Base-by-base conservation (phyloP, 1,140 invertebrate species). In the Bactericera cockerelli region DNA sequence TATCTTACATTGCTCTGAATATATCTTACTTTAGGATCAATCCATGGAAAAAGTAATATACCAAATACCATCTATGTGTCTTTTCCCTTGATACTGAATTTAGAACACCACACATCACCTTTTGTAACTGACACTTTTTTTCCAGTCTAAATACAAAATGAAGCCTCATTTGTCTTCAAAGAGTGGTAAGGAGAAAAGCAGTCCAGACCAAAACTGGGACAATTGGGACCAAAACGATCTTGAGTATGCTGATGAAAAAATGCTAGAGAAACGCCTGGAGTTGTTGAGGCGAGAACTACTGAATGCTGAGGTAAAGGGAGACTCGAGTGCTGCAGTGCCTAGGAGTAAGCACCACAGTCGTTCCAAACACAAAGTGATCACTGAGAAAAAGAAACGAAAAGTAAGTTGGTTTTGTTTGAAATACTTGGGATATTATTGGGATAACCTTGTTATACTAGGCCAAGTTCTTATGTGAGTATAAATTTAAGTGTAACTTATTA, bases 171-270 rank as follows among this genome's bases (percentile, higher is more conserved):
- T 26, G 2, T 59, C 53, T 25, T 55, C 49, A 4, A 60, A 60
- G 19, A 49, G 24, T 21, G 39, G 33, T 10, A 60, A 60, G 38
- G 16, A 56, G 1, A 21, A 79, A 61, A 81, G 78, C 67, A 81
- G 78, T 67, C 77, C 78, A 25, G 81, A 82, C 61, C 75, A 78
- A 63, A 81, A 83, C 66, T 80, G 82, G 70, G 81, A 84, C 67
- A 79, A 80, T 67, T 86, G 83, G 82, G 82, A 85, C 69, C 81
- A 84, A 72, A 83, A 79, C 64, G 80, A 83, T 71, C 71, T 88
- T 66, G 87, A 88, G 68, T 86, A 86, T 75, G 86, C 85, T 62
- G 85, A 89, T 73, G 83, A 87, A 61, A 83, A 87, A 67, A 83
- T 82, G 39, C 72, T 89, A 64, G 85, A 88, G 70, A 81, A 82